phyloP scores from a whole-genome alignment of 2,797 vertebrate species.

The Pteronotus mesoamericanus region DNA sequence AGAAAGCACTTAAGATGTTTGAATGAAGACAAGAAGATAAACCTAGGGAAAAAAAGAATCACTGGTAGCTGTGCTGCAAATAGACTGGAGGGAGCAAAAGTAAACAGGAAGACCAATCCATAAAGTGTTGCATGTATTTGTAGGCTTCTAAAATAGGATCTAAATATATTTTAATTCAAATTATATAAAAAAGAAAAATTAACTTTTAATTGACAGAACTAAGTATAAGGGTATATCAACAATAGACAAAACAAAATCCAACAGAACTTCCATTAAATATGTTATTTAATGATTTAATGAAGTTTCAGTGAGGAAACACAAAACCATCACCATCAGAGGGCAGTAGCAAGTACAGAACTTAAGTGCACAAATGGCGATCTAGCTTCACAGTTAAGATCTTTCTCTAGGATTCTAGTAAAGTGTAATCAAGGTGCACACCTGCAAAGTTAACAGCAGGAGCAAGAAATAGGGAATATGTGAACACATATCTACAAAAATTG shows the following conservation, averaged over 20 bases:
- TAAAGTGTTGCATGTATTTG: background rate
- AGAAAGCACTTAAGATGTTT: background rate
- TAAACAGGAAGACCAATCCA: background rate
- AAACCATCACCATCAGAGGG: constrained; percentile 34
- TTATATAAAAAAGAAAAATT: background rate
- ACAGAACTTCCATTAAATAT: background rate
- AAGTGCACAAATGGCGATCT: background rate
- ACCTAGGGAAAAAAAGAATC: background rate
- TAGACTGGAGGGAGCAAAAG: background rate
- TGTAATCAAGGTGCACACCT: background rate
- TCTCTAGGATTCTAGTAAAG: background rate
- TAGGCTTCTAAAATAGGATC: background rate
- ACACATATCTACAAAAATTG: background rate
- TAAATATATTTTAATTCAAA: background rate
- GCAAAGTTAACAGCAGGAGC: background rate
- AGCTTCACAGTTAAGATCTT: background rate
- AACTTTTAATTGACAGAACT: background rate
- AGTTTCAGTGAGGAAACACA: background rate
- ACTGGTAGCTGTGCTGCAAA: background rate
- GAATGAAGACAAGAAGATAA: background rate
- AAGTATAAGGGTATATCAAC: background rate
- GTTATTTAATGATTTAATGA: background rate
- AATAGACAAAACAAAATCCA: background rate
- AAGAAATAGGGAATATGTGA: background rate
- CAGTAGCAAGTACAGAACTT: background rate